These are phyloP conservation scores for Periophthalmodon schlosseri DNA, from an alignment of 2,113 vertebrate genomes.

Conservation along the genomic window DNA sequence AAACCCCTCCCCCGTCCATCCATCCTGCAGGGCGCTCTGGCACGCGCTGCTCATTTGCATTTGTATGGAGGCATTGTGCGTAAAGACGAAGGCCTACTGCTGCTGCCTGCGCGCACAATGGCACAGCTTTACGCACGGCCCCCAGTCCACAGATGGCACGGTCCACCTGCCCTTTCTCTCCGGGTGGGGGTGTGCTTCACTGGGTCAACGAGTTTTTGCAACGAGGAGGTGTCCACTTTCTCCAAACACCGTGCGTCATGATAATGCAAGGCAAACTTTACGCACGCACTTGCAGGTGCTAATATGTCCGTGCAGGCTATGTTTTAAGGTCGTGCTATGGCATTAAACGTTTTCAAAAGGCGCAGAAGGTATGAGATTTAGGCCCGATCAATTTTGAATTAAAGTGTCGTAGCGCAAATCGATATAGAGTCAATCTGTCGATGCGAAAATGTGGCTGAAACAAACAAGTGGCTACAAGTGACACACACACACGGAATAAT, in stretches of 20 bases:
- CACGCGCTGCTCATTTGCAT: conserved; percentile 81
- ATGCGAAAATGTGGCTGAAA: not conserved
- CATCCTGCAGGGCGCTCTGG: conserved; percentile 68
- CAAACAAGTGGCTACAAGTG: not conserved
- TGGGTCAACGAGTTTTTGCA: conserved; percentile 8
- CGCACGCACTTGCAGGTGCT: not conserved
- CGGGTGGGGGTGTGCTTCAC: not conserved
- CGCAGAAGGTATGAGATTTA: not conserved
- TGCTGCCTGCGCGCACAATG: conserved; percentile 67
- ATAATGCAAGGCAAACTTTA: not conserved
- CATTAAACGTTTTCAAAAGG: too few species aligned
- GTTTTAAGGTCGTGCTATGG: not conserved
- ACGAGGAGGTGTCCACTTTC: conserved; percentile 41
- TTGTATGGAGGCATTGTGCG: conserved; percentile 63
- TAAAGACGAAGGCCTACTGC: conserved; percentile 62
- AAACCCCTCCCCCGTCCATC: conserved; percentile 48
- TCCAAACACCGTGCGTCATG: conserved; percentile 19
- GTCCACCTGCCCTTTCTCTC: conserved; percentile 74
- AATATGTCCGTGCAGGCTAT: not conserved
- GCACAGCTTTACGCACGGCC: conserved; percentile 56
- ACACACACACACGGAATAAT: too few species aligned
- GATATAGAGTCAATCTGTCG: not conserved
- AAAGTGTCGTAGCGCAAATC: not conserved
- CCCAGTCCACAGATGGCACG: conserved; percentile 77
- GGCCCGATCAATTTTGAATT: not conserved